A percentile compares a stretch with the other conserved stretches of the same genome.
phyloP scores from a whole-genome alignment of 2,888 invertebrate species.

The Mesopsocus fuscifrons region DNA sequence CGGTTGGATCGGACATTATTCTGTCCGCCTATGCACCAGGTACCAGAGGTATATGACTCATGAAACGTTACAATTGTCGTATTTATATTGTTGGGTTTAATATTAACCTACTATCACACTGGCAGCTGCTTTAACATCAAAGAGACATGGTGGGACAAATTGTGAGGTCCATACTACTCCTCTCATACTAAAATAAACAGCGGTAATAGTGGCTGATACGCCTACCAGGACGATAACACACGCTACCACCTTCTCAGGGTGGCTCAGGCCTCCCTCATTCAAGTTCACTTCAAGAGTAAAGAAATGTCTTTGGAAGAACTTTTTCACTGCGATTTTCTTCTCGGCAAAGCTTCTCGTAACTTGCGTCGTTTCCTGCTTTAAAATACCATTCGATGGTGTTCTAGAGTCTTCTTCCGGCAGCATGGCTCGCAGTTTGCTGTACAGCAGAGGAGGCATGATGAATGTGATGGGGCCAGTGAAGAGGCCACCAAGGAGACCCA shows the following conservation, averaged over 20 bases:
- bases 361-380: not conserved
- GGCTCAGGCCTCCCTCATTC: not conserved
- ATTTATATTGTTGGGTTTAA: slow-evolving; percentile 2
- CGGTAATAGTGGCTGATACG: slow-evolving; percentile 1
- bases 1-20: no score
- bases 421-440: slow-evolving; percentile 3
- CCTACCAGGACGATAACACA: not conserved
- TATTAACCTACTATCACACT: no score
- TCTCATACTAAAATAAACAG: slow-evolving; percentile 3
- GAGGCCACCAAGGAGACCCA: slow-evolving; percentile 6
- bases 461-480: slow-evolving; percentile 8
- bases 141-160: slow-evolving; percentile 6
- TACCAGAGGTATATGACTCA: no score
- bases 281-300: slow-evolving; percentile 6
- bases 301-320: slow-evolving; percentile 3
- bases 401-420: not conserved
- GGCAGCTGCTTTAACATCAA: slow-evolving; percentile 6
- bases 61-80: not conserved
- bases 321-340: not conserved
- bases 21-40: no score
- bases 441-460: slow-evolving; percentile 8
- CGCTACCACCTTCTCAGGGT: not conserved
- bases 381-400: not conserved
- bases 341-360: not conserved
- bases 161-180: slow-evolving; percentile 6